A percentile compares a stretch with the other conserved stretches of the same genome.
Evolutionary conservation across 1,140 invertebrate species (phyloP).

Genomic region (Drosophila rhopaloa): DNA sequence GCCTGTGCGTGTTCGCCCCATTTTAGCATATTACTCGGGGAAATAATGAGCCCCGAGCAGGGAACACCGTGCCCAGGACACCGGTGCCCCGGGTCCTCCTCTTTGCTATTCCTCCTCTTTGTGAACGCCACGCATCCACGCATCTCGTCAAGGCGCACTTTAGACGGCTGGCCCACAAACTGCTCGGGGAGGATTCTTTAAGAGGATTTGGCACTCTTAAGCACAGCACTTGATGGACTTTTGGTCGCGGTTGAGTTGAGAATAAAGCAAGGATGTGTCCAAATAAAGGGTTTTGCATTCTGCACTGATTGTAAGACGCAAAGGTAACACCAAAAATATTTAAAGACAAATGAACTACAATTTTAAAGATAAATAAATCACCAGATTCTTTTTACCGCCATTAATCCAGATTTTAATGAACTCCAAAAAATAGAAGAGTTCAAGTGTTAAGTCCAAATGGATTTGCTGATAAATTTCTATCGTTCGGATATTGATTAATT

Average conservation of each 20-base stretch:
- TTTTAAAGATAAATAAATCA: too few species aligned
- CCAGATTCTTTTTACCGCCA: too few species aligned
- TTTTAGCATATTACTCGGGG: slow-evolving; percentile 62
- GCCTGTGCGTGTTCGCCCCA: slow-evolving; percentile 45
- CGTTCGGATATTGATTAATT: too few species aligned
- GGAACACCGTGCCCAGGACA: slow-evolving; percentile 20
- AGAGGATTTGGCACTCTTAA: slow-evolving; percentile 27
- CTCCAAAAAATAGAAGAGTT: too few species aligned
- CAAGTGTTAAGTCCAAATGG: too few species aligned
- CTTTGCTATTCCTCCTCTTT: slow-evolving; percentile 12
- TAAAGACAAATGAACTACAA: too few species aligned
- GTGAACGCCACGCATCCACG: slow-evolving; percentile 11
- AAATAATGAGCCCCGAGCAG: slow-evolving; percentile 54
- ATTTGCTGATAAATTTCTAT: too few species aligned
- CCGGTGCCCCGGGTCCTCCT: slow-evolving; percentile 8
- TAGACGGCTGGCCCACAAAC: slow-evolving; percentile 28
- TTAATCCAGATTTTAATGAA: too few species aligned
- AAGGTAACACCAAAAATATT: too few species aligned
- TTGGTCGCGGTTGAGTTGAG: slow-evolving; percentile 6
- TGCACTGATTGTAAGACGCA: too few species aligned
- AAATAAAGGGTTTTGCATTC: neutral
- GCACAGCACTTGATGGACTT: slow-evolving; percentile 36
- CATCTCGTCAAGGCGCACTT: slow-evolving; percentile 22
- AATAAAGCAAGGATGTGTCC: slow-evolving; percentile 2
- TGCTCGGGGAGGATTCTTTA: slow-evolving; percentile 28